Conservation (phyloP, 2,797 vertebrate genomes). For the Myripristis murdjan region DNA sequence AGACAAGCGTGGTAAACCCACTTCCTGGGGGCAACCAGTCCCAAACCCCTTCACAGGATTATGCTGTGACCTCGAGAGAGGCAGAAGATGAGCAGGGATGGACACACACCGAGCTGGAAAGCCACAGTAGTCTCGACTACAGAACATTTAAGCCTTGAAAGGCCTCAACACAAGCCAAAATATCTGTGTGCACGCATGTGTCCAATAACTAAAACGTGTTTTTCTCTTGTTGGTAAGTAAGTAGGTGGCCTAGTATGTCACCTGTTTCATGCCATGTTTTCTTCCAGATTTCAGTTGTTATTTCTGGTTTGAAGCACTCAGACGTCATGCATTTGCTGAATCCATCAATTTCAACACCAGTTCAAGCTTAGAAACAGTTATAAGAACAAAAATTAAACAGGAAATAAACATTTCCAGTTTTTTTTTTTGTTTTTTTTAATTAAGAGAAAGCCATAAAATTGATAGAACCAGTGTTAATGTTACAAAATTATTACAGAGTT, state of each 20-base stretch:
- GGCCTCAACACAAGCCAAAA: constrained; percentile 58
- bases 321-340: not conserved
- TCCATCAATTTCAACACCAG: not conserved
- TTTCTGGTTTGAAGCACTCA: not conserved
- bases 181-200: constrained; percentile 52
- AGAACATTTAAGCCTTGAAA: constrained; percentile 74
- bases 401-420: too few species aligned
- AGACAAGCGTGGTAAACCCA: constrained; percentile 67
- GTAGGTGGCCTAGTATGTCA: constrained; percentile 54
- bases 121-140: constrained; percentile 70
- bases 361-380: not conserved
- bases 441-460: too few species aligned
- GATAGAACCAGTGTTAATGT: too few species aligned
- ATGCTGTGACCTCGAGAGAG: constrained; percentile 72
- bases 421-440: too few species aligned
- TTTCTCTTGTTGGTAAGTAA: constrained; percentile 46
- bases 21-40: constrained; percentile 58
- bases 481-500: too few species aligned
- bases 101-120: constrained; percentile 75
- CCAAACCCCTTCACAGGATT: constrained; percentile 67
- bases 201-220: constrained; percentile 65
- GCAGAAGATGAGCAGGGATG: constrained; percentile 74
- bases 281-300: constrained; percentile 16
- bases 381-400: too few species aligned
- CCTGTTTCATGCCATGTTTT: constrained; percentile 28